Conservation (phyloP, 2,113 vertebrate species). For the Rousettus leschenaultii region DNA sequence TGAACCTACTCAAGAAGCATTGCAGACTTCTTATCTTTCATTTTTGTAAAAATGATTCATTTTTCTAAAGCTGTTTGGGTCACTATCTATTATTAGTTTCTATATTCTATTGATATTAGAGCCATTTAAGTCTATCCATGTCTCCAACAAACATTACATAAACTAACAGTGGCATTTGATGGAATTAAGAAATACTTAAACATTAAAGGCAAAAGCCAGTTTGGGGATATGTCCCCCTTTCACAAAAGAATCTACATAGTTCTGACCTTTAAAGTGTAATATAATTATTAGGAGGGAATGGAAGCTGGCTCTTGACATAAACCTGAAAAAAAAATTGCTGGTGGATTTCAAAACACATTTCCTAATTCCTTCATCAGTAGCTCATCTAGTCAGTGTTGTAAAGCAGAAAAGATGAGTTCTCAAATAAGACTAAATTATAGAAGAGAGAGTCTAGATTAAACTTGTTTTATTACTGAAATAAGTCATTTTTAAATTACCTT, state of each 20-base stretch:
- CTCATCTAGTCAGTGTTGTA: background rate
- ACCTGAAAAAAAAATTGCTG: background rate
- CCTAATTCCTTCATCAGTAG: background rate
- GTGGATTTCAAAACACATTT: background rate
- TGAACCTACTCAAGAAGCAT: background rate
- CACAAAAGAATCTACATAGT: background rate
- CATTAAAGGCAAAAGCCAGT: background rate
- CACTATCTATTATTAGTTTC: background rate
- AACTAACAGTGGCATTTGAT: background rate
- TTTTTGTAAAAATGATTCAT: background rate
- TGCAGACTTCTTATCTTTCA: background rate
- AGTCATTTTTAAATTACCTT: conserved; percentile 58
- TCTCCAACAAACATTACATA: background rate
- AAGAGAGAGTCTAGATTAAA: conserved; percentile 7
- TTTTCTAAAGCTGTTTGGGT: background rate
- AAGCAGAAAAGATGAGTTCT: conserved; percentile 17
- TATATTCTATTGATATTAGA: background rate
- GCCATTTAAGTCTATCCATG: background rate
- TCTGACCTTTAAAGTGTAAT: background rate
- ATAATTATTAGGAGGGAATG: background rate
- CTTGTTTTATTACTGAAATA: conserved; percentile 62
- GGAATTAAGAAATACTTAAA: background rate
- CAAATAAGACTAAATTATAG: conserved; percentile 22
- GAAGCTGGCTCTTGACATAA: background rate
- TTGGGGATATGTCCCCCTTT: background rate